phyloP scores from a whole-genome alignment of 2,888 invertebrate species.

The Amblyjoppa proteus region DNA sequence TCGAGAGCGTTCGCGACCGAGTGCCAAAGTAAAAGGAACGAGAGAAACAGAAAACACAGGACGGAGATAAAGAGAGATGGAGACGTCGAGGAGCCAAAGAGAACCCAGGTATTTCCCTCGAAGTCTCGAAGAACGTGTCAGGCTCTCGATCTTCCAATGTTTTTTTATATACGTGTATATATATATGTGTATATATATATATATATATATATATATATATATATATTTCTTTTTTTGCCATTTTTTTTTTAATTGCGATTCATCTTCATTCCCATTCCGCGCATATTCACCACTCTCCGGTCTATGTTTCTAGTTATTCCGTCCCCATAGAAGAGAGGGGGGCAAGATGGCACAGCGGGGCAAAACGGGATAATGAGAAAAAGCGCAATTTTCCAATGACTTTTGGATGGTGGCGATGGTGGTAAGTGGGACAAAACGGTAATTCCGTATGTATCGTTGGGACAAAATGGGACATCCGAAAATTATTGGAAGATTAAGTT shows the following conservation, averaged over 20 bases:
- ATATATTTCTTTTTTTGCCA: too few species aligned
- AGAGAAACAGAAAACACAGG: slow-evolving; percentile 5
- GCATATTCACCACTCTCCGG: not conserved
- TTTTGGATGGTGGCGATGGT: too few species aligned
- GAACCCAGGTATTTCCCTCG: slow-evolving; percentile 50
- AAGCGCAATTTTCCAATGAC: too few species aligned
- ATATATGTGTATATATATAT: too few species aligned
- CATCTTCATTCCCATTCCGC: slow-evolving; percentile 10
- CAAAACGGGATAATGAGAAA: too few species aligned
- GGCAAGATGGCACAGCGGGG: too few species aligned
- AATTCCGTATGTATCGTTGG: too few species aligned
- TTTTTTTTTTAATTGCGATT: not conserved
- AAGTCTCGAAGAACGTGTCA: slow-evolving; percentile 27
- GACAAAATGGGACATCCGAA: too few species aligned
- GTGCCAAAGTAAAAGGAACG: slow-evolving; percentile 12
- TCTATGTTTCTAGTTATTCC: slow-evolving; percentile 2
- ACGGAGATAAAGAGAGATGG: slow-evolving; percentile 13
- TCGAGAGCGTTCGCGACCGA: slow-evolving; percentile 7
- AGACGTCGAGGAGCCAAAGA: not conserved
- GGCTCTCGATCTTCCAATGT: slow-evolving; percentile 36
- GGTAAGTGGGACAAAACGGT: too few species aligned
- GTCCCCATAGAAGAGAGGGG: not conserved
- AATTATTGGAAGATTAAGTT: too few species aligned
- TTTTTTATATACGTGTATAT: not conserved
- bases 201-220: too few species aligned